phyloP scores from a whole-genome alignment of 2,113 vertebrate species.

The Hirundichthys speculiger region DNA sequence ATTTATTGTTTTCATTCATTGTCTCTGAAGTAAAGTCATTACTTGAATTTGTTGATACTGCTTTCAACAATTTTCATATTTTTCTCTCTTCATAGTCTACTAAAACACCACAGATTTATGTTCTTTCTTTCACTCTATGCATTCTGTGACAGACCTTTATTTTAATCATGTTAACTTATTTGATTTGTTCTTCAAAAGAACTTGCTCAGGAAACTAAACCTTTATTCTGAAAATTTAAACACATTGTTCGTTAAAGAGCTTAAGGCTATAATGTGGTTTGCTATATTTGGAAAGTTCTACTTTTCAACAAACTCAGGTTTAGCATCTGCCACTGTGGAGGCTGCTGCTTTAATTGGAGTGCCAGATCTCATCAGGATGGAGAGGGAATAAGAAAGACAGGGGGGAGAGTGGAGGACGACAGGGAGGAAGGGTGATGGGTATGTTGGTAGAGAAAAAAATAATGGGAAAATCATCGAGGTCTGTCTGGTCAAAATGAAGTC shows the following conservation, averaged over 20 bases:
- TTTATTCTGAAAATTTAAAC: background rate
- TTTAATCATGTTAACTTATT: background rate
- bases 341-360: constrained; percentile 63
- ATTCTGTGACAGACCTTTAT: background rate
- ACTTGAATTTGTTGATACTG: too few species aligned
- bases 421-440: constrained; percentile 30
- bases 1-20: too few species aligned
- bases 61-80: too few species aligned
- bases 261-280: background rate
- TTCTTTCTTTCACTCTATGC: background rate
- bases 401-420: constrained; percentile 18
- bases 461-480: background rate
- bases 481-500: background rate
- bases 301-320: constrained; percentile 61
- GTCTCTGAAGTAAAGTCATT: too few species aligned
- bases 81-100: background rate
- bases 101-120: background rate
- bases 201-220: background rate
- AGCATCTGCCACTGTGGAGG: constrained; percentile 54
- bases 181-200: constrained; percentile 3
- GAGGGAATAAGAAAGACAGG: constrained; percentile 47
- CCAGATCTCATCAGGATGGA: constrained; percentile 65
- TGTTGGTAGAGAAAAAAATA: constrained; percentile 12
- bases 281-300: constrained; percentile 52
- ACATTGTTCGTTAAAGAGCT: background rate